Evolutionary conservation across 1,140 invertebrate species (phyloP).

Genomic region (Panulirus ornatus): DNA sequence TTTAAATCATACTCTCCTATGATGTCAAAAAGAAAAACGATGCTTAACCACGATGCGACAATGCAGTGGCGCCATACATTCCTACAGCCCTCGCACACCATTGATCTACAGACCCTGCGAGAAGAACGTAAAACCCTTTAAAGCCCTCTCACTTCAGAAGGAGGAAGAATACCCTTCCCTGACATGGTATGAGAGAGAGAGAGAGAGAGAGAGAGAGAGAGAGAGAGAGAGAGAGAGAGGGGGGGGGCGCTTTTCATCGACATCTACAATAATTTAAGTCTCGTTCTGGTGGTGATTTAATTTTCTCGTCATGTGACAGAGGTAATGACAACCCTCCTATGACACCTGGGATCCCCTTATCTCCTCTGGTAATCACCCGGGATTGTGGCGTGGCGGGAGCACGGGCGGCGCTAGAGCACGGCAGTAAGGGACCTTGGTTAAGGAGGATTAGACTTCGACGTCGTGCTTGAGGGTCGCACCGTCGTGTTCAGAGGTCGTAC

Average conservation of each 20-base stretch:
- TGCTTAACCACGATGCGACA: not conserved
- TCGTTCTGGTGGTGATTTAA: not conserved
- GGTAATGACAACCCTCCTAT: not conserved
- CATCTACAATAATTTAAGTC: not conserved
- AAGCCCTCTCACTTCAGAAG: not conserved
- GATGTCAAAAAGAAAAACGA: not conserved
- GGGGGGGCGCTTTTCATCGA: not conserved
- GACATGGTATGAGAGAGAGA: not conserved
- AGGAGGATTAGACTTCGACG: not conserved
- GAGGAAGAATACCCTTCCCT: not conserved
- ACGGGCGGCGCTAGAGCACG: too few species aligned
- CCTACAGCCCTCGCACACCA: not conserved
- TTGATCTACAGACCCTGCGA: not conserved
- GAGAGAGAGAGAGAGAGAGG: not conserved
- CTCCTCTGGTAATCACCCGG: not conserved
- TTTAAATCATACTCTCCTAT: not conserved
- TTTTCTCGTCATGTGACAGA: not conserved
- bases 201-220: conserved; percentile 13
- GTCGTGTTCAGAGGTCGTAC: too few species aligned
- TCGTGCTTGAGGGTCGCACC: too few species aligned
- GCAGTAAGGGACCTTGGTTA: not conserved
- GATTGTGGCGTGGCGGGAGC: not conserved
- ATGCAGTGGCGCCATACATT: not conserved
- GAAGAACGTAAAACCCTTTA: too few species aligned
- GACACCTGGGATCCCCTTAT: too few species aligned